These are phyloP conservation scores for Eupithecia subfuscata DNA, from an alignment of 2,888 invertebrate species.

Conservation along the genomic window DNA sequence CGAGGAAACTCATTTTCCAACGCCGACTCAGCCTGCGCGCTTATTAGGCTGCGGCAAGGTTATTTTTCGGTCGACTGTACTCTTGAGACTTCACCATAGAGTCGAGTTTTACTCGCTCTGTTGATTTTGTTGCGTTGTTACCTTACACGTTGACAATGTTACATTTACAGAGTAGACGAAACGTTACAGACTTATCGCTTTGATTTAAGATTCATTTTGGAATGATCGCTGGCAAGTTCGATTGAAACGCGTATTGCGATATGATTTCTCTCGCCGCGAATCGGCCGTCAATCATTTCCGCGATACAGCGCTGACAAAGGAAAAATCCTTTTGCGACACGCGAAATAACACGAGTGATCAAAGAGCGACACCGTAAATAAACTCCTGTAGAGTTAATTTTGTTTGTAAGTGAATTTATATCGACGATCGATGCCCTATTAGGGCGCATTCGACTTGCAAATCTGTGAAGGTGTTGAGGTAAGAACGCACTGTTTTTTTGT, in stretches of 20 bases:
- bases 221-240: constrained; percentile 19
- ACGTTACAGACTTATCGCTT: constrained; percentile 29
- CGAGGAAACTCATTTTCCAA: constrained; percentile 83
- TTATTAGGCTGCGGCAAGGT: constrained; percentile 68
- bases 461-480: constrained; percentile 40
- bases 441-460: constrained; percentile 46
- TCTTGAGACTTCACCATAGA: constrained; percentile 28
- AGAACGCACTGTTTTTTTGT: constrained; percentile 34
- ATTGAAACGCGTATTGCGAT: constrained; percentile 38
- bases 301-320: constrained; percentile 78
- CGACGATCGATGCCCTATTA: constrained; percentile 52
- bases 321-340: constrained; percentile 76
- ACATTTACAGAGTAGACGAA: constrained; percentile 23
- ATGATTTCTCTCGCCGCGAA: constrained; percentile 73
- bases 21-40: constrained; percentile 74
- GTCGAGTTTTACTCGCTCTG: constrained; percentile 42
- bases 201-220: constrained; percentile 39
- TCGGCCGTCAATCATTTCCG: constrained; percentile 78
- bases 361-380: constrained; percentile 73
- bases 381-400: constrained; percentile 77
- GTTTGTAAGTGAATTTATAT: constrained; percentile 61
- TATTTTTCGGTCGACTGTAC: constrained; percentile 30
- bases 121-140: constrained; percentile 39
- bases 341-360: constrained; percentile 75
- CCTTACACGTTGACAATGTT: constrained; percentile 41